phyloP scores from a whole-genome alignment of 2,113 vertebrate species.

The Bufo gargarizans region DNA sequence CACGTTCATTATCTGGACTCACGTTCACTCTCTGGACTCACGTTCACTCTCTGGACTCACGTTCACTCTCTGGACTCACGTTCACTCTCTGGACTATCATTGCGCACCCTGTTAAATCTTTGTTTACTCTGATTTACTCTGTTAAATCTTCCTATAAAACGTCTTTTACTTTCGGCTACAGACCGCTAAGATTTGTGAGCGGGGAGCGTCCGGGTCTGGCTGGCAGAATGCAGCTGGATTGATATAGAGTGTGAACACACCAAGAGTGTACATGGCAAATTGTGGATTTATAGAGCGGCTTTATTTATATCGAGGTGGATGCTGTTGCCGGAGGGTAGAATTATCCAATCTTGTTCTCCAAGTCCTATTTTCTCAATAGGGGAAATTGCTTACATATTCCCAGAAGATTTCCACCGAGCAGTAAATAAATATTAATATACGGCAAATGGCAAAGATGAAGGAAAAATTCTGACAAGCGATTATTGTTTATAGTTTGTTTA shows the following conservation, averaged over 20 bases:
- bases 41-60: background rate
- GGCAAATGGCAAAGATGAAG: background rate
- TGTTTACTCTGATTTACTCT: too few species aligned
- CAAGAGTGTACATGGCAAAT: background rate
- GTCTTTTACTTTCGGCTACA: background rate
- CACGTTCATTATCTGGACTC: background rate
- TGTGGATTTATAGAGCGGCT: constrained; percentile 17
- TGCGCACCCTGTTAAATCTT: background rate
- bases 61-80: background rate
- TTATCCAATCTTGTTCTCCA: constrained; percentile 29
- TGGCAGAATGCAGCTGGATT: background rate
- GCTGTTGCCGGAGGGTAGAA: background rate
- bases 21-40: background rate
- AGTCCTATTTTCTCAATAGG: constrained; percentile 25
- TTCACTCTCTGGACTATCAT: background rate
- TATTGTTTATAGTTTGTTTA: background rate
- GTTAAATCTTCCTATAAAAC: background rate
- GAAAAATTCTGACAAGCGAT: background rate
- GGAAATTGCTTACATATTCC: constrained; percentile 42
- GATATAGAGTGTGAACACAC: constrained; percentile 11
- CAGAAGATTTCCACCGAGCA: background rate
- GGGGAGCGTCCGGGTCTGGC: background rate
- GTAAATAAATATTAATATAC: constrained; percentile 32
- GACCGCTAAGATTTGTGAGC: background rate
- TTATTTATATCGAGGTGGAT: constrained; percentile 10